These are phyloP conservation scores for Tokudaia muenninki DNA, from an alignment of 2,797 vertebrate genomes.

Conservation along the genomic window DNA sequence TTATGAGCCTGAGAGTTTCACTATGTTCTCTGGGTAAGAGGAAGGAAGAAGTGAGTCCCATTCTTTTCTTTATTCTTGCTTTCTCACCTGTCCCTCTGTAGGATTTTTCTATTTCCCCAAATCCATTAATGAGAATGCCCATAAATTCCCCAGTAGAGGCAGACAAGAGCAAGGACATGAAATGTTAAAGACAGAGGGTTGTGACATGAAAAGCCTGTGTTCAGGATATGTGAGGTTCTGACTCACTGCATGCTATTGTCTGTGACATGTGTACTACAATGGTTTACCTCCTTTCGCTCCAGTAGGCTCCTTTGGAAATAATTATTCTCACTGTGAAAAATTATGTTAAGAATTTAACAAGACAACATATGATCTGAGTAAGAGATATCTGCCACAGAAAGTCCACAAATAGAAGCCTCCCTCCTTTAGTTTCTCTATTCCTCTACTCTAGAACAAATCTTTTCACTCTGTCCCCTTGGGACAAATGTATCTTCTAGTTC, in stretches of 20 bases:
- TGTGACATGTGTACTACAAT: background rate
- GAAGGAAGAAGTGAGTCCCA: background rate
- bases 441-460: background rate
- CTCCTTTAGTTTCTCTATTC: too few relatives aligned
- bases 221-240: background rate
- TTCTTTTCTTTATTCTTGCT: background rate
- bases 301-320: conserved; percentile 3
- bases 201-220: accelerated
- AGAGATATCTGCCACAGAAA: background rate
- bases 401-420: background rate
- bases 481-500: background rate
- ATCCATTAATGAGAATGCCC: background rate
- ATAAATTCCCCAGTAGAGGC: background rate
- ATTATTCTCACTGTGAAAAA: background rate
- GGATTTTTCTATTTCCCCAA: background rate
- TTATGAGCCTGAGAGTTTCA: background rate
- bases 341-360: background rate
- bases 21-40: background rate
- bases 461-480: background rate
- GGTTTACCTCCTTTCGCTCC: background rate
- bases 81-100: background rate
- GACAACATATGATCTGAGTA: background rate
- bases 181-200: background rate
- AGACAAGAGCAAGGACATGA: background rate
- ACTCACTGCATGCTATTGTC: background rate